These are phyloP conservation scores for Chelon labrosus DNA, from an alignment of 2,797 vertebrate genomes.

Conservation along the genomic window DNA sequence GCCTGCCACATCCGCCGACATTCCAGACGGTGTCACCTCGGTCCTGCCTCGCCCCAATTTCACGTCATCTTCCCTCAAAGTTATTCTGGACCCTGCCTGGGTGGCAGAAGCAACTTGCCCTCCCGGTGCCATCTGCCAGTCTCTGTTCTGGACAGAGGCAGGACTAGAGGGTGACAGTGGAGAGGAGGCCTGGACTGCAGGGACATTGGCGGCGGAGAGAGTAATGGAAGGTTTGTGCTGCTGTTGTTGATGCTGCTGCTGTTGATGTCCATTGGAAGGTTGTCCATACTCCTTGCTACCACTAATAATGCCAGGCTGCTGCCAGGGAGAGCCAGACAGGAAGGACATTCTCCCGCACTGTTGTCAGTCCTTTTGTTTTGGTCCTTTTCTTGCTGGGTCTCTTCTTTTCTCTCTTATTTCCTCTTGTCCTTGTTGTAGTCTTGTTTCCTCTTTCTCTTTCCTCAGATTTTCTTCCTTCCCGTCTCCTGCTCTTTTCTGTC, in stretches of 20 bases:
- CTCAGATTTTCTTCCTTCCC: constrained; percentile 19
- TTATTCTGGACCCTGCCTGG: constrained; percentile 56
- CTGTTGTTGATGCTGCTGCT: constrained; percentile 63
- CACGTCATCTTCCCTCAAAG: constrained; percentile 57
- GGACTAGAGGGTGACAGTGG: constrained; percentile 44
- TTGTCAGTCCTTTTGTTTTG: constrained; percentile 42
- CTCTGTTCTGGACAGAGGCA: constrained; percentile 53
- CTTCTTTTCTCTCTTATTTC: constrained; percentile 20
- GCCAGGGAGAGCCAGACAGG: constrained; percentile 82
- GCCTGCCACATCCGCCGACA: neutral
- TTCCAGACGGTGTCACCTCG: constrained; percentile 36
- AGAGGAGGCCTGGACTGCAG: constrained; percentile 53
- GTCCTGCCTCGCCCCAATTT: constrained; percentile 48
- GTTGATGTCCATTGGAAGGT: constrained; percentile 73
- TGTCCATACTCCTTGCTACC: constrained; percentile 64
- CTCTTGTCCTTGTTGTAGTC: constrained; percentile 15
- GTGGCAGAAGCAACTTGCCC: constrained; percentile 9
- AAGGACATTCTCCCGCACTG: constrained; percentile 84
- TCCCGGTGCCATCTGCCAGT: constrained; percentile 63
- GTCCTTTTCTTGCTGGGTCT: constrained; percentile 23
- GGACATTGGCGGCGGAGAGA: constrained; percentile 56
- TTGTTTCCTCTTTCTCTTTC: constrained; percentile 9
- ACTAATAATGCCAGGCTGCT: constrained; percentile 71
- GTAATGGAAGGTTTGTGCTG: constrained; percentile 74
- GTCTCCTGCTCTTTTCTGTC: constrained; percentile 26